A percentile compares a stretch with the other conserved stretches of the same genome.
Evolutionary conservation across 2,797 vertebrate genomes (phyloP).

Genomic region (Avahi laniger): DNA sequence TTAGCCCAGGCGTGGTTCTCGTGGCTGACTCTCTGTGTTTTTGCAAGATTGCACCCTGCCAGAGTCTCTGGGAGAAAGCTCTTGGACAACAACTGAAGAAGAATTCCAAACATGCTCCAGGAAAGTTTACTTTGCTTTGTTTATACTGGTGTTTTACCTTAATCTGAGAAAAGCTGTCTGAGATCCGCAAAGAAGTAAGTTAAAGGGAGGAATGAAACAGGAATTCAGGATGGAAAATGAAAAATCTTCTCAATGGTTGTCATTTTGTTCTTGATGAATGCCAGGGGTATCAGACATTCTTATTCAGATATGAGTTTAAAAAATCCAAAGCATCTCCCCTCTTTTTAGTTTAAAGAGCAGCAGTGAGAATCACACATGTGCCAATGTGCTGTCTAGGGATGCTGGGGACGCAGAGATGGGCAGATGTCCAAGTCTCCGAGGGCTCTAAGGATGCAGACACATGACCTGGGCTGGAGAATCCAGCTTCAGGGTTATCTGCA

Average conservation of each 20-base stretch:
- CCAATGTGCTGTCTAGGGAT: background rate
- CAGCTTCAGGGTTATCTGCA: background rate
- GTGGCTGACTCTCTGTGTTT: background rate
- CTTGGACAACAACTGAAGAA: background rate
- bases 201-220: background rate
- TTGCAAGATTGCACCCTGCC: rapidly evolving
- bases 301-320: background rate
- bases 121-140: background rate
- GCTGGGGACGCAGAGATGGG: background rate
- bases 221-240: background rate
- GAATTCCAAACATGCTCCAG: background rate
- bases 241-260: background rate
- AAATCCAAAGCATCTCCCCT: background rate
- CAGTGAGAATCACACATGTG: background rate
- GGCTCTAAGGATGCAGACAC: background rate
- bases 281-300: background rate
- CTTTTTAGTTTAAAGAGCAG: background rate
- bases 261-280: background rate
- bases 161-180: background rate
- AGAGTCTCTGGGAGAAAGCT: background rate
- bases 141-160: background rate
- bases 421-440: background rate
- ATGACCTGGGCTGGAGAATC: background rate
- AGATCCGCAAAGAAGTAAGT: background rate
- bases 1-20: background rate